phyloP scores from a whole-genome alignment of 2,888 invertebrate genomes.

The Hedychridium roseum region DNA sequence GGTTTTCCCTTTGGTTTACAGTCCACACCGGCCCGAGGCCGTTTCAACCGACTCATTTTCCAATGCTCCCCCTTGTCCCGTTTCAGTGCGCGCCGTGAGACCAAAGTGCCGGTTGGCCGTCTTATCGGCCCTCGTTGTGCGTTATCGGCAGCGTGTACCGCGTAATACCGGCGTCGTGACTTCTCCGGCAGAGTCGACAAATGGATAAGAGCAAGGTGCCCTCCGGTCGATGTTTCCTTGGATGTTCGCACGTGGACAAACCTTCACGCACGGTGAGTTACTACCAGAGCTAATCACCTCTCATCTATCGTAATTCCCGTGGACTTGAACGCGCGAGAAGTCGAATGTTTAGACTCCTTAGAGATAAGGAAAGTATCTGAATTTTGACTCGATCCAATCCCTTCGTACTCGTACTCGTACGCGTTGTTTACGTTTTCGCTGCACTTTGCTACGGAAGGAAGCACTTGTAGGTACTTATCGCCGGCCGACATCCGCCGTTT shows the following conservation, averaged over 20 bases:
- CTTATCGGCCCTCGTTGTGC: constrained; percentile 35
- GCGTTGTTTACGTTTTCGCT: too few species aligned
- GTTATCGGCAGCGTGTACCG: constrained; percentile 32
- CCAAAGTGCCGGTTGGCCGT: constrained; percentile 40
- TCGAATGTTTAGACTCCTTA: too few species aligned
- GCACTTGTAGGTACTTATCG: too few species aligned
- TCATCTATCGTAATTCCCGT: not conserved
- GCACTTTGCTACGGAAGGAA: too few species aligned
- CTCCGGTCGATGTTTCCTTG: constrained; percentile 14
- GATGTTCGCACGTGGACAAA: constrained; percentile 19
- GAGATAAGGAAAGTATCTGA: too few species aligned
- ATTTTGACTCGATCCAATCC: too few species aligned
- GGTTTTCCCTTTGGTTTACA: not conserved
- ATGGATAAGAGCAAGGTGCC: constrained; percentile 33
- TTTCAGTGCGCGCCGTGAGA: constrained; percentile 37
- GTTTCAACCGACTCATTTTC: not conserved
- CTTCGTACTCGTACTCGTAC: too few species aligned
- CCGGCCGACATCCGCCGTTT: too few species aligned
- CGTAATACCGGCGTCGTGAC: constrained; percentile 26
- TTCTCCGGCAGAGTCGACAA: constrained; percentile 26
- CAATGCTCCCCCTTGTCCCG: constrained; percentile 5
- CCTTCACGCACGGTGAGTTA: constrained; percentile 29
- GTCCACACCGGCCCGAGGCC: not conserved
- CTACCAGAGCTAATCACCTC: too few species aligned
- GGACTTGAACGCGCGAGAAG: not conserved